Evolutionary conservation across 2,888 invertebrate genomes (phyloP).

Genomic region (Chrysolina oricalcia): DNA sequence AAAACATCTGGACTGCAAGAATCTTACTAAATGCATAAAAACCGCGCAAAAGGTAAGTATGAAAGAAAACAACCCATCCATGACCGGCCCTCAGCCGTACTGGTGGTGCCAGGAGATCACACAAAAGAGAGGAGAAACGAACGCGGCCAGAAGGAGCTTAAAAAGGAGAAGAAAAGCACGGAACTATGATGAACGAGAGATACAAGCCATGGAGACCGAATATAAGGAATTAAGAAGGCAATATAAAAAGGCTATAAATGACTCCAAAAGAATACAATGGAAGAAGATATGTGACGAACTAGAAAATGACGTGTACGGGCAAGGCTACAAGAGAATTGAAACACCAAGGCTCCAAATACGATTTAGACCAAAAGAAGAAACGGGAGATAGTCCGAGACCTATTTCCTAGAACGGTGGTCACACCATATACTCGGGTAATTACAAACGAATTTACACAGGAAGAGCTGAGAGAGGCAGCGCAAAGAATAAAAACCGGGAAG

Average conservation of each 20-base stretch:
- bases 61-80: too few relatives aligned
- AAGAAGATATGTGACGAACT: too few relatives aligned
- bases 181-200: background rate
- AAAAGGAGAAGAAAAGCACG: background rate
- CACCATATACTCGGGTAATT: too few relatives aligned
- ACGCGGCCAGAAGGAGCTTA: background rate
- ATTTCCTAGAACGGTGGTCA: constrained; percentile 2
- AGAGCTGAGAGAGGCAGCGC: background rate
- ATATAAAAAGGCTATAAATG: constrained; percentile 3
- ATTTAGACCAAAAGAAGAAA: background rate
- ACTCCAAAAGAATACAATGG: background rate
- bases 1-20: background rate
- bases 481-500: background rate
- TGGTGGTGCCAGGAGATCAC: constrained; percentile 26
- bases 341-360: background rate
- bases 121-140: background rate
- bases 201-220: background rate
- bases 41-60: background rate
- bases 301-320: background rate
- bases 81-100: background rate
- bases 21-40: background rate
- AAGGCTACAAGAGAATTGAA: background rate
- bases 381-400: background rate
- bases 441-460: background rate
- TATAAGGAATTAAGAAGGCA: background rate